Evolutionary conservation across 1,140 invertebrate species (phyloP).

Genomic region (Papilio polytes): DNA sequence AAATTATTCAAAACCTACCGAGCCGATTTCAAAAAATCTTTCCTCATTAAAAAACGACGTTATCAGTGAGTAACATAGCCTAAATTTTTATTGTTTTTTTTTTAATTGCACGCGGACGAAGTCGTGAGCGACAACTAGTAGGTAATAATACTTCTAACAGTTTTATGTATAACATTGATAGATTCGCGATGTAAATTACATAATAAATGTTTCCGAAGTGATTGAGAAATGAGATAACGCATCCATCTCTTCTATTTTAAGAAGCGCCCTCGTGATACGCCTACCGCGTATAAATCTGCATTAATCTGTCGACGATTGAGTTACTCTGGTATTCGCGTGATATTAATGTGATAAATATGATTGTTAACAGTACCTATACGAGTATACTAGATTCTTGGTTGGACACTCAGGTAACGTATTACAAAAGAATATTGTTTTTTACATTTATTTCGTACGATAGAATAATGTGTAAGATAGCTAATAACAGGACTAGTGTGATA

Average conservation of each 20-base stretch:
- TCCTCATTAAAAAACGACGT: too few relatives aligned
- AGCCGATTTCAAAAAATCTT: too few relatives aligned
- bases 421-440: too few relatives aligned
- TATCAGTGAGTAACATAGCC: too few relatives aligned
- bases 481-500: too few relatives aligned
- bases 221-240: not conserved
- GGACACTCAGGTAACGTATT: too few relatives aligned
- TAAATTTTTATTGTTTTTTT: too few relatives aligned
- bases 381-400: not conserved
- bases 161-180: not conserved
- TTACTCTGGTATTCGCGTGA: not conserved
- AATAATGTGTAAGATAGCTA: too few relatives aligned
- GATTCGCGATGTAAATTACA: not conserved
- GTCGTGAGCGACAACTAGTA: too few relatives aligned
- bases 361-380: not conserved
- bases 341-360: conserved; percentile 18
- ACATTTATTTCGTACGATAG: too few relatives aligned
- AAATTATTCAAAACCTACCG: too few relatives aligned
- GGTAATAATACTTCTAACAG: not conserved
- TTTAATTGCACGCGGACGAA: too few relatives aligned
- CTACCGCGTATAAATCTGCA: not conserved
- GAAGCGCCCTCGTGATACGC: conserved; percentile 1
- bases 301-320: conserved; percentile 2
- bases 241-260: conserved; percentile 13
- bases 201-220: conserved; percentile 5